Base-by-base conservation (phyloP, 2,113 vertebrate genomes). In the Catharus fuscescens region DNA sequence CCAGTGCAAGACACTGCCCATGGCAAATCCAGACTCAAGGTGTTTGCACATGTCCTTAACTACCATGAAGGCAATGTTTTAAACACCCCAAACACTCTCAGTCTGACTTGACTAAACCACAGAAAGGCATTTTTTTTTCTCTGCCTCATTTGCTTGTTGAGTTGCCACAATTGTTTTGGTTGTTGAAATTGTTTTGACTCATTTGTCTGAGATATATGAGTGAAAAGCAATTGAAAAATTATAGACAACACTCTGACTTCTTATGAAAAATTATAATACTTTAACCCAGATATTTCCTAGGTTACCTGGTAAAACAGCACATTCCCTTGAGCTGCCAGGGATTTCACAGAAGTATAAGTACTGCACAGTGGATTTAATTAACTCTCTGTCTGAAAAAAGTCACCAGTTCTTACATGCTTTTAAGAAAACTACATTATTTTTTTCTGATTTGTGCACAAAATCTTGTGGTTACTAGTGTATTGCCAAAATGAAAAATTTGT, bases 1-100 rank as follows among this genome's bases (percentile, higher is more conserved):
- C 31, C 60, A 62, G 40, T 3, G 18, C n/a, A 64, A 72, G 57
- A 72, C 40, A 64, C 32, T 54, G 47, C 12, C 8, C 0, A 0
- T 23, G 12, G 61, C 50, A 81, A 89, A 87, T n/a, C 29, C 53
- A 54, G 91, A 76, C 31, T n/a, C 1, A 4, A 65, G 31, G 48
- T 29, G 25, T 86, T 80, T 84, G 64, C 56, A 74, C 60, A 56
- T 29, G 19, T 62, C 53, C 47, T 81, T 47, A 70, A 14, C 44
- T 7, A 40, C n/a, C 31, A 24, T 4, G 29, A 79, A 57, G 70
- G 23, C 48, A 81, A 15, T 12, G 31, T 53, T 69, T 79, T 78
- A 84, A 71, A 53, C 12, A 87, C 8, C 54, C 48, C 28, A 85
- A 60, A 88, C 6, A 18, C 34, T 81, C 34, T 80, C 36, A 29